Base-by-base conservation (phyloP, 2,888 invertebrate species). In the Cyaniris semiargus region DNA sequence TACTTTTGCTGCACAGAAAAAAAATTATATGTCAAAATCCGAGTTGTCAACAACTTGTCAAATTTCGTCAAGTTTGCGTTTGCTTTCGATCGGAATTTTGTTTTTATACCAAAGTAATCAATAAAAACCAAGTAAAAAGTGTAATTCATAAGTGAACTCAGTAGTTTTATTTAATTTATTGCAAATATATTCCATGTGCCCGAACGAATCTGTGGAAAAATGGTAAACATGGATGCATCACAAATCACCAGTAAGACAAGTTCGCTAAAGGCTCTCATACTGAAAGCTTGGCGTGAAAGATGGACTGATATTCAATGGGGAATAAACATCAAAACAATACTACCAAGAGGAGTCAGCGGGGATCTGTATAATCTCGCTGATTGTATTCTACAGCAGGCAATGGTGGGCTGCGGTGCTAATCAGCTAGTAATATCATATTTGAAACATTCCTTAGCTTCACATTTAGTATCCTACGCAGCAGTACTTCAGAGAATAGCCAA, bases 221-320 rank as follows among this genome's bases (percentile, higher is more conserved):
- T 83, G 84, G 86, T 87, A 80, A 89, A 93, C 82, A 97, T 97
- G 96, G 97, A 97, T 89, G 89, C 94, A 58, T 96, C 96, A 77
- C 97, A 97, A 93, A 96, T 96, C 79, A 97, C 97, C 53, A 97
- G 97, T 88, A 97, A 97, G 94, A 97, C 97, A 0, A 97, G 97
- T 88, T 96, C 96, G 78, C 88, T 97, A 75, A 97, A 97, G 90
- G 96, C 97, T 78, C 92, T 97, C 38, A 94, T 98, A 82, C 91
- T 98, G 78, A 95, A 96, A 87, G 99, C 98, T 75, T 99, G 99
- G 99, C 95, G 98, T 83, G 98, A 99, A 91, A 95, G 99, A 79
- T 99, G 99, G 99, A 96, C 97, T 1, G 98, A 98, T 89, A 95
- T 98, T 71, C 98, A 98, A 90, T 99, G 98, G 98, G 98, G 98